Base-by-base conservation (phyloP, 1,140 invertebrate species). In the Lordiphosa clarofinis region DNA sequence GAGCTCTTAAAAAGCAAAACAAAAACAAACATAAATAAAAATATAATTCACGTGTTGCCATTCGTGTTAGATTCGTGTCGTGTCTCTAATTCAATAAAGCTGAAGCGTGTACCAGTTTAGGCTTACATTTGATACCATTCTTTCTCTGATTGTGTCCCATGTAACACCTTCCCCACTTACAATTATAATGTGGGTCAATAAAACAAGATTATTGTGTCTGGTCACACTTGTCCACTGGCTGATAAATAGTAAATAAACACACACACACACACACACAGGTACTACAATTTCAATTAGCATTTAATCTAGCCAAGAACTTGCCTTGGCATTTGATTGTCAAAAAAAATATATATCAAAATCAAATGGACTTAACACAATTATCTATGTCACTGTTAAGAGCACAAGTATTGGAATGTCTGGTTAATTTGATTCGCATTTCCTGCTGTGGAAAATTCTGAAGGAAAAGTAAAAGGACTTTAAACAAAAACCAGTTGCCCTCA, bases 291-390 rank as follows among this genome's bases (percentile, higher is more conserved):
- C 68, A 72, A 72, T 72, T 71, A 71, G 60, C 60, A 72, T 72
- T 72, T 72, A 72, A 71, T 72, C 60, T 71, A 59, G 67, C 54
- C 38, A 71, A 69, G 66, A 69, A 69, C 66, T 60, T 37, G 65
- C 63, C 64, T 69, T 69, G 66, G 64, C 66, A 60, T 68, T 69
- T 68, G 49, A 68, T 69, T 60, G 49, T 68, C 55, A 49, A 68
- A 61, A 65, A 42, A 60, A 3, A 19, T 24, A 42, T 28, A 42
- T 35, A 37, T 31, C 7, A 10, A 24, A 52, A 11, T 21, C 36
- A 13, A 19, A 52, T 43, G 38, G 63, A 54, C 62, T 60, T 72
- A 72, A 65, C 55, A 72, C 55, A 72, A 71, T 72, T 72, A 72
- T 72, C 61, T 72, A 55, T 72, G 61, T 69, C 66, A 69, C 43